These are phyloP conservation scores for Molossus molossus DNA, from an alignment of 2,797 vertebrate genomes.

Conservation along the genomic window DNA sequence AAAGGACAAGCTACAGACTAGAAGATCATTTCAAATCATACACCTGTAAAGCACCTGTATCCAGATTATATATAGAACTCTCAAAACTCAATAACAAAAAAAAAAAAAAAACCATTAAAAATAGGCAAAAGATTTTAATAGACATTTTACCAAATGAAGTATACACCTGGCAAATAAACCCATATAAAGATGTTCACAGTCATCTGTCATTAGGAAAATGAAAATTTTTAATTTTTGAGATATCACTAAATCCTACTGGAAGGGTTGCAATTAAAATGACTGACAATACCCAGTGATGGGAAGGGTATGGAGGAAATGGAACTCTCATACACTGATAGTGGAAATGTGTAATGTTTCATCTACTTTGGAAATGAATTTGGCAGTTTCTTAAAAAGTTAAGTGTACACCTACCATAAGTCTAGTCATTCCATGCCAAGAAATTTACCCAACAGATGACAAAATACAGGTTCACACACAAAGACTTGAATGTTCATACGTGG, in stretches of 20 bases:
- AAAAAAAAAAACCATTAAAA: neutral
- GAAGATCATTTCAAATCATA: neutral
- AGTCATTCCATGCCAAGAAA: neutral
- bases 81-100: neutral
- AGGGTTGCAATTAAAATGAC: neutral
- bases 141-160: neutral
- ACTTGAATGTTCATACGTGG: neutral
- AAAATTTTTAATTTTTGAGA: slow-evolving; percentile 21
- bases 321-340: no score
- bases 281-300: no score
- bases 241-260: neutral
- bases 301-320: no score
- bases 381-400: slow-evolving; percentile 37
- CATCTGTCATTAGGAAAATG: neutral
- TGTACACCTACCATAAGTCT: neutral
- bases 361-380: no score
- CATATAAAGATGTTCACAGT: neutral
- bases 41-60: neutral
- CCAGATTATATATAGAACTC: neutral
- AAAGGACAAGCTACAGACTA: no score
- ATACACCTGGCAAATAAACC: neutral
- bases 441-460: slow-evolving; percentile 42
- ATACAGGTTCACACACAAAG: neutral
- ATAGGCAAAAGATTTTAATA: no score
- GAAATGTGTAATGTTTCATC: no score